Base-by-base conservation (phyloP, 2,797 vertebrate species). In the Sorex maritimensis region DNA sequence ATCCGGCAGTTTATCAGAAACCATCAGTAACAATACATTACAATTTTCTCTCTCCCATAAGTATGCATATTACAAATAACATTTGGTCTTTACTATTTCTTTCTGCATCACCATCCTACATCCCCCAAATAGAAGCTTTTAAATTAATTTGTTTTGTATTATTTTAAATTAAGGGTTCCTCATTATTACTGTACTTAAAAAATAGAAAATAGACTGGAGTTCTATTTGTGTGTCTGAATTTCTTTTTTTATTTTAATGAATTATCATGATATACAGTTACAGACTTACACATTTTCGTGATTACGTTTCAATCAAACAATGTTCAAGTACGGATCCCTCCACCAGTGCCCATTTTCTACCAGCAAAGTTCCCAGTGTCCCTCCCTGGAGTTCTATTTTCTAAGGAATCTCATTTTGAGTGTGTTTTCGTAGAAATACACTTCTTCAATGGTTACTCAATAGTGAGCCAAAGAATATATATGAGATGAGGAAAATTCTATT, bases 391-490 rank as follows among this genome's bases (percentile, higher is more conserved):
- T 34, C 34, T 34, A 34, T 34, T 34, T 34, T 26, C 67, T 74
- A 19, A 61, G 81, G 17, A 15, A 79, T 87, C 67, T 91, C n/a
- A 34, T 28, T 73, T 49, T 89, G 55, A 28, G 17, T 87, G 68
- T 95, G 61, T 84, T 93, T 94, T 46, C 19, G 95, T 41, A 88
- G 49, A 69, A 74, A 73, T 71, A 71, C 4, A 55, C 61, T 91
- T 93, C 93, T 90, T 83, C 38, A 94, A 85, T 81, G 92, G 34
- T 7, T 90, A 34, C 2, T 34, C 15, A 78, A 61, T 34, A 65
- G 52, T 68, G 74, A 90, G 8, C 46, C 61, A n/a, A 81, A 92
- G 21, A 89, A 92, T 94, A 90, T 17, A 67, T 93, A 81, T 81
- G 80, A 74, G 34, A 73, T 94, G 58, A 87, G 19, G 65, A 88